Base-by-base conservation (phyloP, 2,888 invertebrate species). In the Cistogaster globosa region DNA sequence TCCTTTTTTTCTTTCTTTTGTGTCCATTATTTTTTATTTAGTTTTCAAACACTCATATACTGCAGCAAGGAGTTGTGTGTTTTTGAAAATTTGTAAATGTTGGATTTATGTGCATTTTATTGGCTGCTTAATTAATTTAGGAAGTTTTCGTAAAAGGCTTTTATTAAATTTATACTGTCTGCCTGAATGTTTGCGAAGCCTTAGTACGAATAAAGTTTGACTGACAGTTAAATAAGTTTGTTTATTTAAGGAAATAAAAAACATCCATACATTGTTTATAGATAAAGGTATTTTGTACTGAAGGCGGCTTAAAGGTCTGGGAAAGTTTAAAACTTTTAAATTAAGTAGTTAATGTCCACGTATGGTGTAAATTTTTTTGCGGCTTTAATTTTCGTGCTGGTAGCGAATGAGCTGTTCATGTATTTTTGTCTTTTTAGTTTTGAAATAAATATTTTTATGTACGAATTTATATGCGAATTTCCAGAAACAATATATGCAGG, bases 61-160 rank as follows among this genome's bases (percentile, higher is more conserved):
- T 12, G 38, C 2, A 14, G 6, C 11, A 14, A 4, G 22, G 20
- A 51, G 6, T 53, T 53, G 20, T 26, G 42, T 48, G 18, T 4
- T 57, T 45, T 36, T 65, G 14, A 51, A 68, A 42, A 68, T 80
- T 42, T n/a, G 74, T 55, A 36, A 68, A 69, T 14, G 42, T 26
- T 58, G 71, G 20, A 20, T 53, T 71, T 69, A 57, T 81, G 60
- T 76, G 82, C 82, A 82, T 82, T 83, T 83, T 60, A 77, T 83
- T 77, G 82, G 82, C 71, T 83, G 82, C 82, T 83, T 77, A 83
- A 83, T 83, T 82, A 77, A 77, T 77, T 83, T 83, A 72, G 82
- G 82, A 83, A 77, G 76, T 77, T 77, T 77, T 77, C n/a, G 53
- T 60, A 77, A 71, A 76, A 76, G 58, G 20, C 76, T 65, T 58